These are phyloP conservation scores for Aplysina aerophoba DNA, from an alignment of 37 sponge, comb jelly and placozoan species.

Conservation along the genomic window DNA sequence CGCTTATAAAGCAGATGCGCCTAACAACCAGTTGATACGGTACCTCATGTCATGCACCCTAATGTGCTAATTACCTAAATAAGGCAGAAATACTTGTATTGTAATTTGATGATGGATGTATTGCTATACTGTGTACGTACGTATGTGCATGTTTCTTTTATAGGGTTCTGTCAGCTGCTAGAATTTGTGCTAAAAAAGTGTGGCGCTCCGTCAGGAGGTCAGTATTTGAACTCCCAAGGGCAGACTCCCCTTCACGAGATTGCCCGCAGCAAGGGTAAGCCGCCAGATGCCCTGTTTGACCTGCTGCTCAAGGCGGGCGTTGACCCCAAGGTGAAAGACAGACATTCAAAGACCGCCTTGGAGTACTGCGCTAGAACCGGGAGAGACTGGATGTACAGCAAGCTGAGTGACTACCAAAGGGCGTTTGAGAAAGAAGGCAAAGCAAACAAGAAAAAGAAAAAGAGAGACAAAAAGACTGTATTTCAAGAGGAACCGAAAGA, in stretches of 20 bases:
- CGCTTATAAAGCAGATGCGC: too few species aligned
- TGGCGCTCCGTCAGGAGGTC: neutral
- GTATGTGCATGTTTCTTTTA: constrained; percentile 3
- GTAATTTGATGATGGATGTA: neutral
- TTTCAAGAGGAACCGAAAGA: neutral
- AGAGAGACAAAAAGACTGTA: neutral
- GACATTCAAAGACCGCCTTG: constrained; percentile 26
- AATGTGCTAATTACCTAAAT: too few species aligned
- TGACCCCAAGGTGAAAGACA: constrained; percentile 53
- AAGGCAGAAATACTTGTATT: too few species aligned
- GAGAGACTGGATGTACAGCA: neutral
- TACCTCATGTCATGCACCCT: too few species aligned
- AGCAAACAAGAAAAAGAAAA: constrained; percentile 17
- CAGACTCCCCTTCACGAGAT: constrained; percentile 48
- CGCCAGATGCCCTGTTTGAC: neutral
- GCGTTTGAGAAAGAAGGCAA: neutral
- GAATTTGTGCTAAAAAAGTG: constrained; percentile 5
- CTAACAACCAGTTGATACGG: too few species aligned
- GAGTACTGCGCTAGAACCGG: constrained; percentile 35
- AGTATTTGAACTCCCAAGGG: neutral
- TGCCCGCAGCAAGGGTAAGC: neutral
- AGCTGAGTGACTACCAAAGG: constrained; percentile 1
- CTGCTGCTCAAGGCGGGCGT: neutral
- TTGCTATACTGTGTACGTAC: neutral
- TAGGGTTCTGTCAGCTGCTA: constrained; percentile 28